phyloP scores from a whole-genome alignment of 2,888 invertebrate species.

The Acheta domesticus region DNA sequence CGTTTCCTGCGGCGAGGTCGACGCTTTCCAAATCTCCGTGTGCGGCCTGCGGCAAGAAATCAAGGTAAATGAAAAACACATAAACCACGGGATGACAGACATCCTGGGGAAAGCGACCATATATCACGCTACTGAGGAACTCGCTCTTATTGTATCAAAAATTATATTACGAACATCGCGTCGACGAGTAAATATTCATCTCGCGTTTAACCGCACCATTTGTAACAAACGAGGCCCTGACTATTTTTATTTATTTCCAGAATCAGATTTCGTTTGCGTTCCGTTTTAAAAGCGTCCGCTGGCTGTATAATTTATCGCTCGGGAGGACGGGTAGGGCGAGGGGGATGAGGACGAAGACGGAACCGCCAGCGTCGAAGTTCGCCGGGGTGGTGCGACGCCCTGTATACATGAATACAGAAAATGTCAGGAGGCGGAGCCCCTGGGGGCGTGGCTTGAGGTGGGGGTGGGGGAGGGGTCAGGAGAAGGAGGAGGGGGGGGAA shows the following conservation, averaged over 20 bases:
- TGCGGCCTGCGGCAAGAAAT: background rate
- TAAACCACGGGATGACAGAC: slow-evolving; percentile 11
- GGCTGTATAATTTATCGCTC: background rate
- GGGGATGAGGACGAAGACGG: background rate
- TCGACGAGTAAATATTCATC: background rate
- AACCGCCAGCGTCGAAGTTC: background rate
- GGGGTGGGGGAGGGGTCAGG: background rate
- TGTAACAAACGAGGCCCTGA: background rate
- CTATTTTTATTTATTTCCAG: background rate
- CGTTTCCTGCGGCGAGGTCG: background rate
- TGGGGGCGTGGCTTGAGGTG: background rate
- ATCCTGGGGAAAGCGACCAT: background rate
- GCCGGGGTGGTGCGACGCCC: background rate
- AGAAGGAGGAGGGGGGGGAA: background rate
- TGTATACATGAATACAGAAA: slow-evolving; percentile 2
- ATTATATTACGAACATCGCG: background rate
- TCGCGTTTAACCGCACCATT: slow-evolving; percentile 6
- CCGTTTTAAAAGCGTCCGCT: background rate
- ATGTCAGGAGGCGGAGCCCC: slow-evolving; percentile 1
- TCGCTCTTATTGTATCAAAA: background rate
- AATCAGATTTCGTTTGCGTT: background rate
- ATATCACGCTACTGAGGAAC: background rate
- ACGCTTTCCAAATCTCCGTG: no score
- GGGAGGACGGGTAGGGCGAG: background rate
- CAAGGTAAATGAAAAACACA: background rate